Evolutionary conservation across 2,113 vertebrate species (phyloP).

Genomic region (Melanocharis versteri): DNA sequence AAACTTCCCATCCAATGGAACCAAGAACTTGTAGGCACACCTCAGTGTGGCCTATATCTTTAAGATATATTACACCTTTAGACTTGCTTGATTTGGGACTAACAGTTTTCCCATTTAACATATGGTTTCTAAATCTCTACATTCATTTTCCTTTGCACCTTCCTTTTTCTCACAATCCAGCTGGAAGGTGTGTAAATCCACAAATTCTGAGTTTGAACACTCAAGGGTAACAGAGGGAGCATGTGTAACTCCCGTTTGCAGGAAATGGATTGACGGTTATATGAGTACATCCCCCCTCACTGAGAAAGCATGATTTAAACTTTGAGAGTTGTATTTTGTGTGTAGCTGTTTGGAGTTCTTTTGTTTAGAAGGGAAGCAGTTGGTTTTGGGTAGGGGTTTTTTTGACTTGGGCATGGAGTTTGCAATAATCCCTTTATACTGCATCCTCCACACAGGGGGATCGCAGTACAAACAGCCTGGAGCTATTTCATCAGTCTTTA

Average conservation of each 20-base stretch:
- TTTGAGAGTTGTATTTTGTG: not conserved
- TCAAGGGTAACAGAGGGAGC: not conserved
- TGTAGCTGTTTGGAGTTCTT: not conserved
- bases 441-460: not conserved
- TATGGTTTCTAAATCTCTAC: not conserved
- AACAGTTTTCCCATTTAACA: not conserved
- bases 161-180: not conserved
- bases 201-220: not conserved
- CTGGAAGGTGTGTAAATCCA: not conserved
- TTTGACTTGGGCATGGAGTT: not conserved
- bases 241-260: accelerated
- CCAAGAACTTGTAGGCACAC: not conserved
- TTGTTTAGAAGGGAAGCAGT: not conserved
- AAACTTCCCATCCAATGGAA: not conserved
- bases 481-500: not conserved
- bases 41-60: not conserved
- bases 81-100: not conserved
- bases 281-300: not conserved
- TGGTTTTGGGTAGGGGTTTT: not conserved
- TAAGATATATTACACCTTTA: not conserved
- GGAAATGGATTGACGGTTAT: not conserved
- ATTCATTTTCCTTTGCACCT: not conserved
- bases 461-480: not conserved
- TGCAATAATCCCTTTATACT: not conserved
- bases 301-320: not conserved